Percentiles rank a stretch among this genome's conserved stretches.
Evolutionary conservation across 2,113 vertebrate species (phyloP).

Genomic region (Chamaea fasciata): DNA sequence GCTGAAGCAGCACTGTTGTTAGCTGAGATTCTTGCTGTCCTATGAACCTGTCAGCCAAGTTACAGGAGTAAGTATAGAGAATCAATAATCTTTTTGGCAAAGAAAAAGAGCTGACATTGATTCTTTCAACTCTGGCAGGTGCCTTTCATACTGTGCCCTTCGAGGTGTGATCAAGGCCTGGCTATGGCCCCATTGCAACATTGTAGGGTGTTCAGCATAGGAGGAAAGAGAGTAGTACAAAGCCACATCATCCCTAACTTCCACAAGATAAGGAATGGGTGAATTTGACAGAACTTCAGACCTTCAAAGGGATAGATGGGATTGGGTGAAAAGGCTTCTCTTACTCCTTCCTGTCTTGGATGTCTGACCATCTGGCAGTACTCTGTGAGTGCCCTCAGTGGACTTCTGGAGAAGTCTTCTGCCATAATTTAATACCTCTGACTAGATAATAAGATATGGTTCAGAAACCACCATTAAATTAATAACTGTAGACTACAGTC

Average conservation of each 20-base stretch:
- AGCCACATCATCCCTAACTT: background rate
- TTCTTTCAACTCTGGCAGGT: background rate
- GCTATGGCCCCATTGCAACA: background rate
- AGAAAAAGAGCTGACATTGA: background rate
- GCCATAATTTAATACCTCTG: background rate
- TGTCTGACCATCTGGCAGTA: background rate
- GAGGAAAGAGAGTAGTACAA: background rate
- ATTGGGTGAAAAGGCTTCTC: background rate
- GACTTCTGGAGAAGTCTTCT: background rate
- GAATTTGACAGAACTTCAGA: background rate
- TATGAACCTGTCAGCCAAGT: slow-evolving; percentile 1
- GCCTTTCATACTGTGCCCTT: background rate
- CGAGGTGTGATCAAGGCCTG: background rate
- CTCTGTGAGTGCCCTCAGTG: background rate
- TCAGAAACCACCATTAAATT: background rate
- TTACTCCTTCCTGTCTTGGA: background rate
- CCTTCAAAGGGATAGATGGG: background rate
- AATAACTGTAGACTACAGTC: background rate
- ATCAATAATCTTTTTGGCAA: slow-evolving; percentile 39
- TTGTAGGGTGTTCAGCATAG: background rate
- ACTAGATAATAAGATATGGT: background rate
- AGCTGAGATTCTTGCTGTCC: slow-evolving; percentile 27
- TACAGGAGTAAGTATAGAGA: background rate
- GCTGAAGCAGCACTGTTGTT: slow-evolving; percentile 26
- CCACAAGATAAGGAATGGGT: background rate